Conservation (phyloP, 2,113 vertebrate genomes). For the Pseudonaja textilis region DNA sequence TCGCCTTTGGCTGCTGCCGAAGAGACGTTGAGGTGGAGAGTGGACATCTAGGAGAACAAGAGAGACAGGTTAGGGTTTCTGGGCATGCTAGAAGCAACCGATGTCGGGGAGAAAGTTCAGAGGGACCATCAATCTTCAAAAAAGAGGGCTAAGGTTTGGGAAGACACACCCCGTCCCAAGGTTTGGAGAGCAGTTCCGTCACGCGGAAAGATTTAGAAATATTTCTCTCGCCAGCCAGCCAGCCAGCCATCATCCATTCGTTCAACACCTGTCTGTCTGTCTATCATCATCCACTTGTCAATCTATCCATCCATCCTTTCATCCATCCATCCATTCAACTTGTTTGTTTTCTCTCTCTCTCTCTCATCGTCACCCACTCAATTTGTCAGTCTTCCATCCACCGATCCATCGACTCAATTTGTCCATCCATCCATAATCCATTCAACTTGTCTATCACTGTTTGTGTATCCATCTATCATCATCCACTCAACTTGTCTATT, state of each 20-base stretch:
- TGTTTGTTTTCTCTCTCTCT: no score
- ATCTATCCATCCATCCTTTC: no score
- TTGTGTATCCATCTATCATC: no score
- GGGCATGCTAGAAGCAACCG: neutral
- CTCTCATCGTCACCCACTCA: no score
- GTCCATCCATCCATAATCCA: no score
- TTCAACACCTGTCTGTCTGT: no score
- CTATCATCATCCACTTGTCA: no score
- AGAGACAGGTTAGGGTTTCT: neutral
- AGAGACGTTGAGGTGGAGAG: fast-evolving
- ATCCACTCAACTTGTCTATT: no score
- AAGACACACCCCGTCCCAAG: neutral
- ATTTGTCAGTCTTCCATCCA: no score
- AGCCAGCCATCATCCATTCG: neutral
- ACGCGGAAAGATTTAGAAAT: neutral
- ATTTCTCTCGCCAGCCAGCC: neutral
- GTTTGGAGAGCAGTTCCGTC: neutral
- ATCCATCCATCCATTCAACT: no score
- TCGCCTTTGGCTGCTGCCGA: neutral
- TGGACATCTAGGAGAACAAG: neutral
- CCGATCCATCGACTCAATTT: no score
- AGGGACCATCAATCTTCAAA: neutral
- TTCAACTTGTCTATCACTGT: no score
- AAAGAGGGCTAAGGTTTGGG: neutral
- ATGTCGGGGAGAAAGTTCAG: neutral